Base-by-base conservation (phyloP, 2,113 vertebrate genomes). In the Lampris megalopsis region DNA sequence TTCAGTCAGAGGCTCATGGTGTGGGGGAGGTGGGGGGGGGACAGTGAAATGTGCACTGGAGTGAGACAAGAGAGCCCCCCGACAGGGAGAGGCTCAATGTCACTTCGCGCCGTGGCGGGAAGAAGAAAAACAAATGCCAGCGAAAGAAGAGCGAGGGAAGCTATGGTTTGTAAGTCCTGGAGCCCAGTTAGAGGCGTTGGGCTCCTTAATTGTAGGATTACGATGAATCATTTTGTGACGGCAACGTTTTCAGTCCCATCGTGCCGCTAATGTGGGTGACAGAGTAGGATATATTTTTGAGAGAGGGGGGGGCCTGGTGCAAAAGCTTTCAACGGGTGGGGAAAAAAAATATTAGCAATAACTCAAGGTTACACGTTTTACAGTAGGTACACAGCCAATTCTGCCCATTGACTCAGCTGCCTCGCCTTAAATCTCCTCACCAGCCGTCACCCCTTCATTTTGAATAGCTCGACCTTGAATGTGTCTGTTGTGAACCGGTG, bases 1-100 rank as follows among this genome's bases (percentile, higher is more conserved):
- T 93, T 91, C 91, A 93, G 91, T 91, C 84, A 88, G 91, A 91
- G 89, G 90, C 91, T 90, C 86, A 82, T 84, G 82, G 90, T 92
- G 84, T 89, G 59, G 58, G 45, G 50, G 37, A 24, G 40, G 42
- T 40, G 38, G 13, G 2, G 69, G 75, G 65, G 86, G 91, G 89
- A 83, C 85, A 90, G 82, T n/a, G 66, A 86, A 88, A 90, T 92
- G 91, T 92, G 89, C 90, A 92, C 82, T 89, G 88, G 90, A 92
- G 90, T 91, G 91, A 92, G 90, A 93, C 91, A 87, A 88, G 86
- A 90, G 90, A 91, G 89, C 89, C 85, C 90, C 89, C 90, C 90
- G 86, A 92, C 90, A 92, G 91, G 86, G 90, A 91, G 84, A 88
- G 88, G 89, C 91, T 91, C 89, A 90, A 89, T 93, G 91, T 93